These are phyloP conservation scores for Malacoraja senta DNA, from an alignment of 2,797 vertebrate genomes.

Conservation along the genomic window DNA sequence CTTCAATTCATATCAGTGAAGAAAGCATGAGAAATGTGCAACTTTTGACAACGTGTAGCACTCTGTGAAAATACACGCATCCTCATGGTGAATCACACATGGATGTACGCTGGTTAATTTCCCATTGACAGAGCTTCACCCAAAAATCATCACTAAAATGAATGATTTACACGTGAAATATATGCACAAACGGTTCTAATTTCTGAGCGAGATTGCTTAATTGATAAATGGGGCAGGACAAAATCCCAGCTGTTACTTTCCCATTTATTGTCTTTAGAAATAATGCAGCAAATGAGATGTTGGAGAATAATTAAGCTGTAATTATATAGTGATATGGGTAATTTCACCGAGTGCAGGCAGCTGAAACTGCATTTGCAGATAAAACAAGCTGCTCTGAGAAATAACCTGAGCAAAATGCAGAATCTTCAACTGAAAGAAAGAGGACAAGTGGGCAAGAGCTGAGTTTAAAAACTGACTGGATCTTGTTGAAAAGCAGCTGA, in stretches of 20 bases:
- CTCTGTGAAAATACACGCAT: too few relatives aligned
- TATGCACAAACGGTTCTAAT: too few relatives aligned
- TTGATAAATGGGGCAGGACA: conserved; percentile 34
- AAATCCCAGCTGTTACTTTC: conserved; percentile 20
- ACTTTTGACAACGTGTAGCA: too few relatives aligned
- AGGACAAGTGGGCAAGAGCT: background rate
- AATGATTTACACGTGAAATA: too few relatives aligned
- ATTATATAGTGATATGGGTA: conserved; percentile 43
- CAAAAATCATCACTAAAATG: too few relatives aligned
- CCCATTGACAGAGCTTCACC: too few relatives aligned
- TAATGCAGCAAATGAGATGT: conserved; percentile 44
- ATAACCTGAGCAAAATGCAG: background rate
- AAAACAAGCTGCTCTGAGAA: conserved; percentile 7
- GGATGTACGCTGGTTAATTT: too few relatives aligned
- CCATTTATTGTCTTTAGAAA: conserved; percentile 40
- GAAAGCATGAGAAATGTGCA: too few relatives aligned
- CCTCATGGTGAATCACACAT: too few relatives aligned
- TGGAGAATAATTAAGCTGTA: conserved; percentile 42
- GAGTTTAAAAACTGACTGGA: background rate
- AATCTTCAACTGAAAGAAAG: background rate
- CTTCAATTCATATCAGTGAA: too few relatives aligned
- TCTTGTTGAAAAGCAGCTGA: background rate
- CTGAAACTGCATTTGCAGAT: conserved; percentile 19
- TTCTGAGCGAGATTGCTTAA: background rate
- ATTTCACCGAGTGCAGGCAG: conserved; percentile 37